Evolutionary conservation across 2,888 invertebrate species (phyloP), one percentile per base, ranked within the genome.

Genomic region (Syritta pipiens): DNA sequence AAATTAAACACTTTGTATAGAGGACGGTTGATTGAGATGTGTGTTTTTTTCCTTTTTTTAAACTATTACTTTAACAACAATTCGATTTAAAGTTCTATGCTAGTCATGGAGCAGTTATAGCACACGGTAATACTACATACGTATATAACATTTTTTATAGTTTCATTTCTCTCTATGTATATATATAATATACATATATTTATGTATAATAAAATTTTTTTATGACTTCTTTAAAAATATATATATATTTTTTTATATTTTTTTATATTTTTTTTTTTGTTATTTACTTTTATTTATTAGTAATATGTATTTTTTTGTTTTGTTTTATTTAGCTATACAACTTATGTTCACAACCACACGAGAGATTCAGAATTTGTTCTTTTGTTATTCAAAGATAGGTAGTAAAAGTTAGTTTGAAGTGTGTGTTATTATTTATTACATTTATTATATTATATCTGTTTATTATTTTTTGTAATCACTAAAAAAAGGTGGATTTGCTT

Each of bases 301-400:
- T 75, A 75, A 69, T 81, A 76, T 79, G 72, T 77, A 51, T 63
- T 55, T 51, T 62, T 68, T 57, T 72, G 42, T 60, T 69, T 49
- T 76, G 12, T 46, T 20, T 74, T 51, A 74, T 59, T 79, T 79
- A 68, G 42, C 74, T 81, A 74, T 79, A 81, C 75, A 81, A 81
- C 75, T 68, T 79, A 67, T 72, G 67, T 79, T 83, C 83, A 83
- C 83, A 83, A 83, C 83, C 83, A 83, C 82, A 82, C 83, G 83
- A 83, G 83, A 83, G 82, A 82, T 82, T 82, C 76, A 71, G 79
- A 81, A 71, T 81, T 81, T 62, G 81, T 77, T 72, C 14, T 30
- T 57, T 60, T 65, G 22, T 76, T 74, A 49, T 79, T 67, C 51
- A 60, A 62, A 79, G 79, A 79, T 67, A 79, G 79, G 67, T 72